Evolutionary conservation across 2,888 invertebrate genomes (phyloP).

Genomic region (Elysia crispata): DNA sequence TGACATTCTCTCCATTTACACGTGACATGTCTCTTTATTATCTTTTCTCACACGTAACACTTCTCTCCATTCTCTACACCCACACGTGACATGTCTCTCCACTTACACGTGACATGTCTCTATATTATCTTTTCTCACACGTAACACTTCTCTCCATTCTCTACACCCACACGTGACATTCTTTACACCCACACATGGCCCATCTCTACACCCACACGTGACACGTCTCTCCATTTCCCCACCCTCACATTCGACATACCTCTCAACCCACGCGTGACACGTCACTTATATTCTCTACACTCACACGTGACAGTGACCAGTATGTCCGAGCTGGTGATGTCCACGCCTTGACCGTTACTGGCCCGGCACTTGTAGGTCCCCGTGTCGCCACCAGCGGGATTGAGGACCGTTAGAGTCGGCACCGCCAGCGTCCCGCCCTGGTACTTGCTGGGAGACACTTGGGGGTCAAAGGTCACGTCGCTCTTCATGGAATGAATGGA

Average conservation of each 20-base stretch:
- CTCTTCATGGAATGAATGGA: background rate
- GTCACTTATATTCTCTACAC: background rate
- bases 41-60: too few species aligned
- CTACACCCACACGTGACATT: too few species aligned
- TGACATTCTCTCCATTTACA: too few species aligned
- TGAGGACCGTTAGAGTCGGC: background rate
- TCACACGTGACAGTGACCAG: constrained; percentile 27
- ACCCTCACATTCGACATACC: background rate
- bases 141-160: too few species aligned
- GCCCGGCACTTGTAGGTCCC: constrained; percentile 27
- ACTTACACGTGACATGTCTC: too few species aligned
- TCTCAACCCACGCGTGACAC: background rate
- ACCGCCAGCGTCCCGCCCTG: background rate
- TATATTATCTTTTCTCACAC: too few species aligned
- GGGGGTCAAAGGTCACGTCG: background rate
- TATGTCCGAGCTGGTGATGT: background rate
- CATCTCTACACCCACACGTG: too few species aligned
- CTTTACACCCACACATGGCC: too few species aligned
- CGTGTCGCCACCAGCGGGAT: background rate
- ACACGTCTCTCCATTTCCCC: background rate
- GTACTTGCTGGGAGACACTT: background rate
- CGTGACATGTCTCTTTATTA: too few species aligned
- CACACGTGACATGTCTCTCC: too few species aligned
- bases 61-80: too few species aligned
- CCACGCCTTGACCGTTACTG: background rate